phyloP scores from a whole-genome alignment of 2,113 vertebrate genomes.

The Gobius niger region DNA sequence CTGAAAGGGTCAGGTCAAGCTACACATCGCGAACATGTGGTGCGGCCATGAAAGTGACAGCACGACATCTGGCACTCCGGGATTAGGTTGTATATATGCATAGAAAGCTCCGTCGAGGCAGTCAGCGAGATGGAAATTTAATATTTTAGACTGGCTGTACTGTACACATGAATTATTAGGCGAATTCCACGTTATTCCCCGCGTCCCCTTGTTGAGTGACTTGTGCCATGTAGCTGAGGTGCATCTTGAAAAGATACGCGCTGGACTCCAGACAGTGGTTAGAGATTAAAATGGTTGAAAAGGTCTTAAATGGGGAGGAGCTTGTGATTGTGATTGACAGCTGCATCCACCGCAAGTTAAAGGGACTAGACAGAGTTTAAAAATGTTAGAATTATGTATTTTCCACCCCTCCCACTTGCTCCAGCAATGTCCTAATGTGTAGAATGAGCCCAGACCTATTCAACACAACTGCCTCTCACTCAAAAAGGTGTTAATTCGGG shows the following conservation, averaged over 20 bases:
- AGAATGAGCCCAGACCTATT: no score
- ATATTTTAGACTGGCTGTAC: constrained; percentile 10
- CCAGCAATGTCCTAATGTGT: no score
- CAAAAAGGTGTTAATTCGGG: no score
- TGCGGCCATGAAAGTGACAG: constrained; percentile 2
- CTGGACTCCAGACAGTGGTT: no score
- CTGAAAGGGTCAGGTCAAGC: background rate
- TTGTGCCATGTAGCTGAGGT: background rate
- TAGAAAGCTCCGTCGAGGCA: constrained; percentile 11
- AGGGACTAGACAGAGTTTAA: no score
- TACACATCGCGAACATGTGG: background rate
- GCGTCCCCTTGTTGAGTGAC: background rate
- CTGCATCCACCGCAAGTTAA: no score
- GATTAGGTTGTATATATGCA: constrained; percentile 14
- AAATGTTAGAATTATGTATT: no score
- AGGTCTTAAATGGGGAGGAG: no score
- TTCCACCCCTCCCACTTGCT: no score
- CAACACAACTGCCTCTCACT: no score
- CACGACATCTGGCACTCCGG: constrained; percentile 10
- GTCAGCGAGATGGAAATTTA: constrained; percentile 7
- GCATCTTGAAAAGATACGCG: background rate
- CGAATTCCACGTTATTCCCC: background rate
- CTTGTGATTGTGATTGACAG: no score
- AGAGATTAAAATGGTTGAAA: no score
- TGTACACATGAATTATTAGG: background rate